Evolutionary conservation across 2,797 vertebrate species (phyloP), one percentile per base, ranked within the genome.

Genomic region (Tragelaphus oryx): DNA sequence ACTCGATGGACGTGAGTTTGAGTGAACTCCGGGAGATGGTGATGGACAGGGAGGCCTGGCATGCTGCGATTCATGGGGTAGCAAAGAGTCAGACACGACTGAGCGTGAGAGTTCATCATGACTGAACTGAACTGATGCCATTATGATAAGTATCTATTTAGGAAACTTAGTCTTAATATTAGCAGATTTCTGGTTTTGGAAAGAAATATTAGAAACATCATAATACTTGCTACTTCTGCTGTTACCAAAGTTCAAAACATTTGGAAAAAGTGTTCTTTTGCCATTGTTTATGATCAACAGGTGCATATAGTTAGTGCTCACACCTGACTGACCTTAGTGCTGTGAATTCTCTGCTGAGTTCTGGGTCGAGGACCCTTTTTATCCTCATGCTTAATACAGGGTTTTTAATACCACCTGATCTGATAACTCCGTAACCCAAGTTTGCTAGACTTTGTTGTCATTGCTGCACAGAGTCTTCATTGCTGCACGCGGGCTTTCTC

Each of bases 231-330:
- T 91, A 12, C 17, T 87, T 93, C 20, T 89, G 16, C 76, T 52
- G 17, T 91, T 88, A 57, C 48, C 30, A 71, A 54, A 89, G 60
- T 92, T 90, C n/a, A 24, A 76, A 96, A 74, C 46, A 87, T 26
- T 59, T 88, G 75, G 76, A 88, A 95, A 87, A 93, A 68, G 24
- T 94, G 26, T n/a, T 85, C 62, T 82, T 87, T 89, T 82, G 46
- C 54, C 78, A 50, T 55, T 54, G 26, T 59, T 89, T 80, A 60
- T 88, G 80, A 68, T 57, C 8, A 90, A 0, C 20, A 75, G 24
- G 12, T 89, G 11, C 83, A 8, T 79, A 0, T 74, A 57, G 20
- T 84, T 86, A 76, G 33, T 82, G 41, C 65, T 60, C 20, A 94
- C 37, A 86, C 33, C 10, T 95, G 44, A 83, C 37, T 60, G 30